A percentile compares a stretch with the other conserved stretches of the same genome.
phyloP scores from a whole-genome alignment of 2,113 vertebrate species.

The Grammomys dolichurus region DNA sequence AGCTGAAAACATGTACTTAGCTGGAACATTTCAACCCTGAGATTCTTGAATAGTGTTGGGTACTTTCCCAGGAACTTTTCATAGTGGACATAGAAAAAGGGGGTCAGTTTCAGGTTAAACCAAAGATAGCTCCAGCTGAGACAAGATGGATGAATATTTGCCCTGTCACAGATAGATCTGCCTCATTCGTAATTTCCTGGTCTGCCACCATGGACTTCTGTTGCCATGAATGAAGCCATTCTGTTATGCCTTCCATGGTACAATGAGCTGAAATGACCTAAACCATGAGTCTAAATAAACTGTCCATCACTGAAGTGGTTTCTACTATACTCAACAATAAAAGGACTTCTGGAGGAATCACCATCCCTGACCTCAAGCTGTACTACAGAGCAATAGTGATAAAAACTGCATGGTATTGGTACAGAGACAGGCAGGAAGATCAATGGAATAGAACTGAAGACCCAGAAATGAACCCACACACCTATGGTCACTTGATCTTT shows the following conservation, averaged over 20 bases:
- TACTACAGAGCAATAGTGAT: too few species aligned
- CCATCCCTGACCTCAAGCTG: too few species aligned
- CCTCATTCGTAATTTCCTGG: neutral
- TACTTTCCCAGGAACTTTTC: neutral
- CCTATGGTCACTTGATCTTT: too few species aligned
- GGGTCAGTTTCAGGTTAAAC: neutral
- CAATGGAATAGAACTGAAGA: too few species aligned
- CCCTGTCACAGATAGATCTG: neutral
- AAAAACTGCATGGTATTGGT: too few species aligned
- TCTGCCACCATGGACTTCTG: neutral
- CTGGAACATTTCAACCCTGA: neutral
- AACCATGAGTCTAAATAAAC: neutral
- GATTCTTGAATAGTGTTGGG: neutral
- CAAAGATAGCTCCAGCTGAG: neutral
- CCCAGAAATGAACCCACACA: too few species aligned
- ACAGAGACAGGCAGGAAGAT: too few species aligned
- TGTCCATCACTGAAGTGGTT: neutral
- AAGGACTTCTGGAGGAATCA: too few species aligned
- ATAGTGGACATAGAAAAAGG: neutral
- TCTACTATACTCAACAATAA: too few species aligned
- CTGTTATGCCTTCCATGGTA: neutral
- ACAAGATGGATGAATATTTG: neutral
- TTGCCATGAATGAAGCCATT: neutral
- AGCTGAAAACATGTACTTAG: neutral
- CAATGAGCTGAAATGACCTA: neutral